A percentile compares a stretch with the other conserved stretches of the same genome.
Conservation (phyloP, 2,113 vertebrate species). For the Ibidorhyncha struthersii region DNA sequence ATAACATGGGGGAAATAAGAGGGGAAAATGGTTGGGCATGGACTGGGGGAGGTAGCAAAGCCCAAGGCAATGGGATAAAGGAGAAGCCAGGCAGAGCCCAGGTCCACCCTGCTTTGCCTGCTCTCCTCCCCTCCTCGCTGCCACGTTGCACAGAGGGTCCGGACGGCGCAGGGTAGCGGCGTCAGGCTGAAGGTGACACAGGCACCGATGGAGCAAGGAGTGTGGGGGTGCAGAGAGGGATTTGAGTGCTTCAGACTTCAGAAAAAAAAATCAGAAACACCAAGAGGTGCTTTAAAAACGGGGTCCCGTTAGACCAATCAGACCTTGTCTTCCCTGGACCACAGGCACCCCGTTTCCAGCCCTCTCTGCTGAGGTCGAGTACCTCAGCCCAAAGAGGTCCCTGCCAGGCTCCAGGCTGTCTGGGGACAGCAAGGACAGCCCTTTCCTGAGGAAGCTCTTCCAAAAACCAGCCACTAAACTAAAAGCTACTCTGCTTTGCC, state of each 20-base stretch:
- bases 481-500: neutral
- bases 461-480: neutral
- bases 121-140: neutral
- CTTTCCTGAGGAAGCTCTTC: neutral
- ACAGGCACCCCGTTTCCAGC: no score
- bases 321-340: neutral
- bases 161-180: fast-evolving
- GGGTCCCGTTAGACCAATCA: no score
- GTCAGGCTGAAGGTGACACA: neutral
- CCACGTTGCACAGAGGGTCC: neutral
- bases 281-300: neutral
- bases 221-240: neutral
- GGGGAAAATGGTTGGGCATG: fast-evolving
- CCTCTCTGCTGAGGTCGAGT: no score
- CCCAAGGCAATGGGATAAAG: fast-evolving
- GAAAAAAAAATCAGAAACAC: neutral
- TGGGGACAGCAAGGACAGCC: neutral
- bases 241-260: neutral
- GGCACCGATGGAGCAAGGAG: neutral
- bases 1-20: neutral
- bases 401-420: neutral
- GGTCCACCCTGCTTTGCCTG: neutral
- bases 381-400: neutral
- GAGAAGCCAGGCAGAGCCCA: neutral
- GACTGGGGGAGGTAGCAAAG: neutral